Evolutionary conservation across 2,888 invertebrate species (phyloP).

Genomic region (Drymonia ruficornis): DNA sequence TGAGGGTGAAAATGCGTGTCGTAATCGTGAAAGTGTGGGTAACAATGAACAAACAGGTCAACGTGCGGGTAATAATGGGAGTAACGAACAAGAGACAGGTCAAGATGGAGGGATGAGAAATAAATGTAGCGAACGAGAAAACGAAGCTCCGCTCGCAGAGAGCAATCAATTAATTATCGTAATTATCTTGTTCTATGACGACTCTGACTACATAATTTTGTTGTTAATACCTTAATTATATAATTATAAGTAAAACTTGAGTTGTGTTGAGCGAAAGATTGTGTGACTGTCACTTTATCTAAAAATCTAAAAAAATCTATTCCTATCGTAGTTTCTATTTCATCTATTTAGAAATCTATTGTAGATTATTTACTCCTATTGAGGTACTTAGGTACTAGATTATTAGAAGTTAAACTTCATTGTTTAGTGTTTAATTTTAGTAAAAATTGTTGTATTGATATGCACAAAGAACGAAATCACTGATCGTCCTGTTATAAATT

Average conservation of each 20-base stretch:
- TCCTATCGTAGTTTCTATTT: conserved; percentile 32
- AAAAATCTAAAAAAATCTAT: conserved; percentile 6
- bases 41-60: conserved; percentile 14
- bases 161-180: conserved; percentile 71
- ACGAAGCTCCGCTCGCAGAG: conserved; percentile 52
- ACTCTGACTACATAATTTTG: conserved; percentile 56
- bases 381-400: background rate
- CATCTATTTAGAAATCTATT: conserved; percentile 28
- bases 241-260: conserved; percentile 29
- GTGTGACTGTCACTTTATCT: conserved; percentile 19
- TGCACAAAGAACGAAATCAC: conserved; percentile 33
- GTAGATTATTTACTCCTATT: conserved; percentile 31
- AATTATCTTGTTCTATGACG: conserved; percentile 62
- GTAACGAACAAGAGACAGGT: conserved; percentile 33
- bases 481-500: background rate
- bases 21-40: conserved; percentile 27
- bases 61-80: background rate
- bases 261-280: conserved; percentile 20
- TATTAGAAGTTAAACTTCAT: conserved; percentile 22
- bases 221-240: conserved; percentile 42
- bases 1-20: conserved; percentile 13
- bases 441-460: conserved; percentile 26
- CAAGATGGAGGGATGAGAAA: conserved; percentile 50
- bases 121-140: conserved; percentile 63
- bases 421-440: conserved; percentile 8